A percentile compares a stretch with the other conserved stretches of the same genome.
phyloP scores from a whole-genome alignment of 1,140 invertebrate species.

The Meloidogyne hapla region DNA sequence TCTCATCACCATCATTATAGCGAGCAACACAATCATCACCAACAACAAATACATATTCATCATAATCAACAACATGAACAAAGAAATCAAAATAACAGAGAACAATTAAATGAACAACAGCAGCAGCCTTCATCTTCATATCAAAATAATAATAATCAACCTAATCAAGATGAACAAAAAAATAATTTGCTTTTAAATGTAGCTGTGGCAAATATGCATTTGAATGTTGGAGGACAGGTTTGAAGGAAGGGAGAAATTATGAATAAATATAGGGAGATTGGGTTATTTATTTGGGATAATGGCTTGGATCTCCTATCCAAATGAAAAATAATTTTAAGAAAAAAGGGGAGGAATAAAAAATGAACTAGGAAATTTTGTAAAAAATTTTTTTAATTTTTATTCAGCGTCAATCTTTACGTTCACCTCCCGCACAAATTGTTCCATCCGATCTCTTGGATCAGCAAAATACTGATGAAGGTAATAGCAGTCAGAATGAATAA shows the following conservation, averaged over 20 bases:
- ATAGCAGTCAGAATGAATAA: background rate
- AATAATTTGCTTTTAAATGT: constrained; percentile 1
- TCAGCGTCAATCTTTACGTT: constrained; percentile 4
- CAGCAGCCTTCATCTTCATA: background rate
- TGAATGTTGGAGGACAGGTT: constrained; percentile 9
- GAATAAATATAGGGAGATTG: no score
- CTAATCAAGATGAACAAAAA: background rate
- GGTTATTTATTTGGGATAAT: no score
- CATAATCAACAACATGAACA: constrained; percentile 3
- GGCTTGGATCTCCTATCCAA: no score
- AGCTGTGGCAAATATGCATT: constrained; percentile 8
- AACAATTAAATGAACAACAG: background rate
- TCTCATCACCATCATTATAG: background rate
- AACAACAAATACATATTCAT: background rate
- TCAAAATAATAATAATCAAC: background rate
- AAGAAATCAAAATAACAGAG: background rate
- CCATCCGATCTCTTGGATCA: background rate
- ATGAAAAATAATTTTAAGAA: no score
- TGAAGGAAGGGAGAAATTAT: background rate
- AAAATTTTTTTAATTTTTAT: no score
- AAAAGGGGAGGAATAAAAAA: no score
- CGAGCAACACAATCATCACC: background rate
- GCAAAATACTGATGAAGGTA: constrained; percentile 6
- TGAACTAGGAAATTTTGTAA: no score
- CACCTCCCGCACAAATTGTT: constrained; percentile 1